Base-by-base conservation (phyloP, 2,113 vertebrate genomes). In the Catharus minimus region DNA sequence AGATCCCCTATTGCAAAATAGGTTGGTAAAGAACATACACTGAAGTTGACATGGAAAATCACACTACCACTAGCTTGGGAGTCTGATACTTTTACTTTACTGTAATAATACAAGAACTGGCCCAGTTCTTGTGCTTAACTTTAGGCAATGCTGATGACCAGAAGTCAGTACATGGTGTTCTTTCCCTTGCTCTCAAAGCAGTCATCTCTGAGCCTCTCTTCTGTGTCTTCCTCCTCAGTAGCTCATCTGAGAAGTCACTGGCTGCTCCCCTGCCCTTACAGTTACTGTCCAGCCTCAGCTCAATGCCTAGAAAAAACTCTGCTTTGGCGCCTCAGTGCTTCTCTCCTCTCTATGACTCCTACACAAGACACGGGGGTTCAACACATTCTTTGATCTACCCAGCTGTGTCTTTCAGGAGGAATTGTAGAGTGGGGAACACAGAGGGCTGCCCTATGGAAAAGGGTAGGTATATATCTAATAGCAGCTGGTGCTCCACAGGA, bases 341-440 rank as follows among this genome's bases (percentile, higher is more conserved):
- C 26, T 65, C 15, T 50, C n/a, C 23, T 52, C 58, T 65, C 22
- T 46, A 1, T 71, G 30, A 24, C 57, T 75, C 43, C 33, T 22
- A 36, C 26, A 19, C 2, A 11, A 58, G 33, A 46, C 13, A 43
- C 0, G 0, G 13, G 22, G 15, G 9, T 33, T 71, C 57, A 53
- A 18, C 15, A 43, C 19, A 53, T 68, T 7, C n/a, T 83, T 62
- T 74, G 53, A 36, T 65, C 27, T 69, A 26, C 12, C 15, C 22
- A 47, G 18, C 26, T 39, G 27, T 38, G 23, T 49, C 56, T 75
- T 58, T 23, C 33, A 55, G 32, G 39, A 30, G 14, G 33, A 52
- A 4, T 39, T n/a, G 23, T 27, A n/a, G 64, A n/a, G 10, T 22
- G 26, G 14, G 19, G 39, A 58, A 43, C 0, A 8, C 27, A 30